Percentiles rank a stretch among this genome's conserved stretches.
Conservation (phyloP, 2,113 vertebrate genomes). For the Crotalus tigris region DNA sequence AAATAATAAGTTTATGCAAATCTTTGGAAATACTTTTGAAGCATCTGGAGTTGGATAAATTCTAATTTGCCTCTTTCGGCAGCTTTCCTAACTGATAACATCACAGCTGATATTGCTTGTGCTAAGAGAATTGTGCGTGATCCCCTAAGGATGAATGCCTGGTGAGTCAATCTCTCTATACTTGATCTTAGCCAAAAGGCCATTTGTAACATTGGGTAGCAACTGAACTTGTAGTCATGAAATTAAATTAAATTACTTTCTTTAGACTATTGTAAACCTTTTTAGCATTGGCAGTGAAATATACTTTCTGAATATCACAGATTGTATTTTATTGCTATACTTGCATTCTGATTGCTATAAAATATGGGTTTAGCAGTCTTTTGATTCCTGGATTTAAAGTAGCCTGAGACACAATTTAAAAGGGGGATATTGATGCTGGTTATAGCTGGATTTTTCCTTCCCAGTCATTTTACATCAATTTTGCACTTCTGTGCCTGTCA, state of each 20-base stretch:
- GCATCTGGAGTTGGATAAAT: not conserved
- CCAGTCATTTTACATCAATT: not conserved
- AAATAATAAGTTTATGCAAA: not conserved
- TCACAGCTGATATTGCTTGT: not conserved
- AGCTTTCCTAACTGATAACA: not conserved
- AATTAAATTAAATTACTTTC: not conserved
- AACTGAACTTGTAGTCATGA: not conserved
- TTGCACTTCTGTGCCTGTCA: not conserved
- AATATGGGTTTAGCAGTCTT: not conserved
- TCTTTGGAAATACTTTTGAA: not conserved
- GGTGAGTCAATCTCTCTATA: not conserved
- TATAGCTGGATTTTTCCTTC: not conserved
- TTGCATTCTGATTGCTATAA: not conserved
- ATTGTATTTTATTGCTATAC: not conserved
- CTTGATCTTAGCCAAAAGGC: too few relatives aligned
- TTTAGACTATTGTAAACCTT: not conserved
- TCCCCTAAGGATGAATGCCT: not conserved
- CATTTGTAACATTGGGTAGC: too few relatives aligned
- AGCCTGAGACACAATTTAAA: not conserved
- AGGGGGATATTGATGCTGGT: not conserved
- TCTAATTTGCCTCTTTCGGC: not conserved
- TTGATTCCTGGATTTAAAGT: not conserved
- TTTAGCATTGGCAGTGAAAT: not conserved
- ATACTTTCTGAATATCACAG: not conserved
- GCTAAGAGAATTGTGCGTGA: not conserved